Evolutionary conservation across 2,797 vertebrate genomes (phyloP), one percentile per base, ranked within the genome.

Genomic region (Hydrocynus forskahlii): DNA sequence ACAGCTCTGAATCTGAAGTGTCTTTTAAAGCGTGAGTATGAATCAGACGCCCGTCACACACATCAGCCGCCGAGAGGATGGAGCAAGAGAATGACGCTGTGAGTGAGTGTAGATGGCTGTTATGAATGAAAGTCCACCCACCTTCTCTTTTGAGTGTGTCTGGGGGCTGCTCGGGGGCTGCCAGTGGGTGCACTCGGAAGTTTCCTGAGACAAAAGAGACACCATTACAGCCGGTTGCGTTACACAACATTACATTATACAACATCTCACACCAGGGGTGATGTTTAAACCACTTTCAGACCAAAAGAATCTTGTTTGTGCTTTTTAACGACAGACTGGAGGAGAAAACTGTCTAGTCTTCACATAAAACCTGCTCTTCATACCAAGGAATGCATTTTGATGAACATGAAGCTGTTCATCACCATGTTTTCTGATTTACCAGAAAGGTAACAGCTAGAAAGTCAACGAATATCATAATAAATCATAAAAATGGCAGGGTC

Each of bases 81-180:
- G n/a, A 71, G 59, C 7, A 7, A 60, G 50, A 23, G 13, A 17
- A 48, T 19, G 35, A 66, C 19, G 35, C 63, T 40, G 57, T 7
- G 0, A 38, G 17, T 63, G 25, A 60, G 62, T 54, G 70, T 68
- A 23, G 25, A 45, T 12, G 9, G 35, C 35, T 64, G 40, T 21
- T 16, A 55, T 10, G 8, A 63, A 40, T 2, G 43, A 76, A 64
- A 52, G 13, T 29, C 13, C 52, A 57, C 78, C 79, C 74, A 93
- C 94, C 93, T 83, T 95, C 94, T 87, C 91, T 88, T 83, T 87
- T 89, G 2, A 93, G 81, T 0, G 90, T 75, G 38, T 93, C 93
- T 7, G 79, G 75, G 2, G 88, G 88, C 83, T 88, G 93, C 64
- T 93, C 92, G 0, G 88, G 81, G 54, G 87, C 77, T 13, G 87